Percentiles rank a stretch among this genome's conserved stretches.
Evolutionary conservation across 2,888 invertebrate species (phyloP).

Genomic region (Stenurella melanura): DNA sequence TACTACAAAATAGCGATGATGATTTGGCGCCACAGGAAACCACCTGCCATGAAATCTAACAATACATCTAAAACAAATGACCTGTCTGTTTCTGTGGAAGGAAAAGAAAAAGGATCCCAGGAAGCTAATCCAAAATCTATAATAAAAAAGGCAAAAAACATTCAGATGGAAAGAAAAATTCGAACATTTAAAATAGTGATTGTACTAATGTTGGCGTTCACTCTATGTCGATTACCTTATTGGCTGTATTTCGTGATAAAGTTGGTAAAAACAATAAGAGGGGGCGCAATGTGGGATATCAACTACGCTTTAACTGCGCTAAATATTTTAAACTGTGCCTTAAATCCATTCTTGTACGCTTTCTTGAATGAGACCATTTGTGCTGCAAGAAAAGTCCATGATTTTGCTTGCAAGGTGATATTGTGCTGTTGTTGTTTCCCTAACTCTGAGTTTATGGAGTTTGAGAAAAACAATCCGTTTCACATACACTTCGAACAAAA

Average conservation of each 20-base stretch:
- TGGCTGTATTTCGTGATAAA: conserved; percentile 76
- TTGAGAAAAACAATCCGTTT: conserved; percentile 60
- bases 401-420: conserved; percentile 63
- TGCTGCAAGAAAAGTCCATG: conserved; percentile 59
- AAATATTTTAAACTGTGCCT: conserved; percentile 75
- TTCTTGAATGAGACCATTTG: conserved; percentile 75
- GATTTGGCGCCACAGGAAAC: conserved; percentile 74
- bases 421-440: conserved; percentile 69
- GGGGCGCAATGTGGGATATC: conserved; percentile 70
- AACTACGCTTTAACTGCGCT: conserved; percentile 74
- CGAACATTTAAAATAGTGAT: conserved; percentile 77
- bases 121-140: conserved; percentile 57
- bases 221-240: conserved; percentile 73
- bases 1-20: conserved; percentile 74
- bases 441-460: conserved; percentile 68
- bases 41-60: conserved; percentile 54
- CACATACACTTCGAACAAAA: conserved; percentile 12
- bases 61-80: conserved; percentile 60
- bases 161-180: conserved; percentile 72
- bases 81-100: conserved; percentile 49
- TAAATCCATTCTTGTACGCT: conserved; percentile 78
- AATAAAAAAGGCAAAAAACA: conserved; percentile 60
- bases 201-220: conserved; percentile 75
- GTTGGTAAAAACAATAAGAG: conserved; percentile 65
- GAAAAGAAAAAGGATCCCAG: conserved; percentile 23